Percentiles rank a stretch among this genome's conserved stretches.
These are phyloP conservation scores for Oncopeltus fasciatus DNA, from an alignment of 1,140 invertebrate genomes.

Conservation along the genomic window DNA sequence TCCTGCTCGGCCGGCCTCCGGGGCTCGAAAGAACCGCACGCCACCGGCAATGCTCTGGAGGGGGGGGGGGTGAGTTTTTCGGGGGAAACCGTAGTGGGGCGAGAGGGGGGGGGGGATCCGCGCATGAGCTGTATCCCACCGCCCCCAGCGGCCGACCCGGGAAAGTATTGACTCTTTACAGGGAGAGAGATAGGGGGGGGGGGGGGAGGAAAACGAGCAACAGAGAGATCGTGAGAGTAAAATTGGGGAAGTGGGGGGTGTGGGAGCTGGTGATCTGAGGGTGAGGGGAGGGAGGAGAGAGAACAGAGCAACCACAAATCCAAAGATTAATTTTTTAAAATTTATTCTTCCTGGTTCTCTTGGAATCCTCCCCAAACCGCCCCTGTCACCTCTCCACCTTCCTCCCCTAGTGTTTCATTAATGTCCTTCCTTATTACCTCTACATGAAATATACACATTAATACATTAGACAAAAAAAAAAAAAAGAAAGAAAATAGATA, in stretches of 20 bases:
- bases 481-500: too few species aligned
- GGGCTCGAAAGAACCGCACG: too few species aligned
- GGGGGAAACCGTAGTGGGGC: too few species aligned
- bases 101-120: background rate
- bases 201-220: background rate
- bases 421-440: too few species aligned
- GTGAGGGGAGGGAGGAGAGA: too few species aligned
- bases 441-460: too few species aligned
- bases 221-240: background rate
- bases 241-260: background rate
- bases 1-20: background rate
- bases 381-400: too few species aligned
- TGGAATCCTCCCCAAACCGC: background rate
- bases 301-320: too few species aligned
- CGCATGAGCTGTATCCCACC: background rate
- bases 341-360: background rate
- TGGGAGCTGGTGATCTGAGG: too few species aligned
- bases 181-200: background rate
- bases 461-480: too few species aligned
- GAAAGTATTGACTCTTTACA: slow-evolving; percentile 5
- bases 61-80: slow-evolving; percentile 3
- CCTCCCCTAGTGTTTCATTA: too few species aligned
- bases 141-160: background rate
- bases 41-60: background rate
- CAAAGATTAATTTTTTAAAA: background rate